Percentiles rank a stretch among this genome's conserved stretches.
phyloP scores from a whole-genome alignment of 2,113 vertebrate species.

The Saguinus midas region DNA sequence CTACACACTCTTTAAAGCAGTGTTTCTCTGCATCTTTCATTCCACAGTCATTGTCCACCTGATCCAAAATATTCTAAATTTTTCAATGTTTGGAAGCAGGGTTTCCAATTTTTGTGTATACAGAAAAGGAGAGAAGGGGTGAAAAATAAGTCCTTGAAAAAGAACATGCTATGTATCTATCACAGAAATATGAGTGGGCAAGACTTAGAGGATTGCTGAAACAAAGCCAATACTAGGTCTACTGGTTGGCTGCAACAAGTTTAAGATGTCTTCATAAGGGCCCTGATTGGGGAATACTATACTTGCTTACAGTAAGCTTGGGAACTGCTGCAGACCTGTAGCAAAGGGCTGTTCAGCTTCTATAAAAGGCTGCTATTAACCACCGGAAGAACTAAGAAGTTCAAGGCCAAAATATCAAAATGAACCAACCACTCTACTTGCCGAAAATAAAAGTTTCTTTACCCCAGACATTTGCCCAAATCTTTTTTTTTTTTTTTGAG shows the following conservation, averaged over 20 bases:
- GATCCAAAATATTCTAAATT: neutral
- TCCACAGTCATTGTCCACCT: neutral
- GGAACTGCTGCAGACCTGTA: neutral
- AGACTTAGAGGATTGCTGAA: neutral
- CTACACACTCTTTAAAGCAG: neutral
- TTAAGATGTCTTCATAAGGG: conserved; percentile 1
- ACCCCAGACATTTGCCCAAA: conserved; percentile 8
- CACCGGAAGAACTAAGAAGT: neutral
- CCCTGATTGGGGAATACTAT: conserved; percentile 28
- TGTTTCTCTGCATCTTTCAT: neutral
- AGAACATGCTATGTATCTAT: neutral
- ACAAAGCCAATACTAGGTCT: neutral
- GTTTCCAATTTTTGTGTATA: neutral
- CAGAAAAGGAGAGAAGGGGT: neutral
- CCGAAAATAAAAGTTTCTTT: neutral
- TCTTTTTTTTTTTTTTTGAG: neutral
- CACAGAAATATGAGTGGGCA: neutral
- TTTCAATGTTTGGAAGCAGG: conserved; percentile 1
- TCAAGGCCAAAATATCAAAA: conserved; percentile 30
- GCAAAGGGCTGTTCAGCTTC: conserved; percentile 13
- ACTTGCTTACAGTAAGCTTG: conserved; percentile 6
- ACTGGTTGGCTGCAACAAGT: neutral
- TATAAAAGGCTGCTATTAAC: neutral
- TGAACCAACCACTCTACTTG: conserved; percentile 25
- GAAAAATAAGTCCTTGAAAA: neutral